Percentiles rank a stretch among this genome's conserved stretches.
These are phyloP conservation scores for Nasonovia ribisnigri DNA, from an alignment of 2,888 invertebrate species.

Conservation along the genomic window DNA sequence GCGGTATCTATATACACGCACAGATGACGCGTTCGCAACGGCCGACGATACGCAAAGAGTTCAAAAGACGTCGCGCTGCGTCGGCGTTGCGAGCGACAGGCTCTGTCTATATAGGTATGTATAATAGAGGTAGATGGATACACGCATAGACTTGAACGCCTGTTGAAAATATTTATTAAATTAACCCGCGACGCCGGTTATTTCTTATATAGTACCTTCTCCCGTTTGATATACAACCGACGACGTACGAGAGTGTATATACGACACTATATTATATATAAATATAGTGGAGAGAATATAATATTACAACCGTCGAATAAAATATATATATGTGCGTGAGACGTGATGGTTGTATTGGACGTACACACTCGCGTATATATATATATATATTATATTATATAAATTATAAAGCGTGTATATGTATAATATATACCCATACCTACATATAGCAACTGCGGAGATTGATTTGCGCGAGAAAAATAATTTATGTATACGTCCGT, in stretches of 20 bases:
- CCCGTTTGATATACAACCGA: neutral
- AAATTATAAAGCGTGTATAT: neutral
- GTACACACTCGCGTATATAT: neutral
- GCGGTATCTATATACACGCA: no score
- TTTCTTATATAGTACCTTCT: neutral
- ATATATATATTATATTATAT: neutral
- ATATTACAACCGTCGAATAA: neutral
- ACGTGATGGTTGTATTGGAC: neutral
- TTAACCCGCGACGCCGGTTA: neutral
- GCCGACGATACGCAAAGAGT: neutral
- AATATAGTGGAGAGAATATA: neutral
- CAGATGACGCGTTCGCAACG: neutral
- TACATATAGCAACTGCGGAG: neutral
- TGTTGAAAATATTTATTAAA: slow-evolving; percentile 45
- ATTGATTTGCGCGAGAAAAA: slow-evolving; percentile 45
- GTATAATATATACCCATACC: neutral
- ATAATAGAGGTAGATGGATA: no score
- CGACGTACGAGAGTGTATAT: neutral
- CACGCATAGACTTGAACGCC: slow-evolving; percentile 37
- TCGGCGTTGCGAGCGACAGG: neutral
- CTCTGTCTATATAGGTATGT: neutral
- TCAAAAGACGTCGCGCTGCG: neutral
- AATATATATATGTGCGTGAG: neutral
- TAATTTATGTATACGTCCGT: neutral
- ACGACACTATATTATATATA: neutral